Evolutionary conservation across 2,113 vertebrate species (phyloP).

Genomic region (Pteropus alecto): DNA sequence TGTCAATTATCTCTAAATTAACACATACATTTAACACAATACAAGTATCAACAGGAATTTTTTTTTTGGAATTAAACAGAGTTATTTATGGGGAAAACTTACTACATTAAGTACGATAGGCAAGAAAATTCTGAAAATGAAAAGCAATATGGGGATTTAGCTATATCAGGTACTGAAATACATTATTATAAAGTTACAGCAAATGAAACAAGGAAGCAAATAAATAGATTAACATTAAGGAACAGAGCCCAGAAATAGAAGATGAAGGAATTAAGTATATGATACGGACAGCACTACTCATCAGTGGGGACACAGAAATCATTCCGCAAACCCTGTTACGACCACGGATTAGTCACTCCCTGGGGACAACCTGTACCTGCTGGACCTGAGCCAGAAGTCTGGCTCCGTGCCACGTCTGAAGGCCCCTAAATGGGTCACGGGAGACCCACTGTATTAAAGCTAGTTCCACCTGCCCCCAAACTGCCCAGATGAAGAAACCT

Average conservation of each 20-base stretch:
- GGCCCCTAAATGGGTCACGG: neutral
- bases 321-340: neutral
- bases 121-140: neutral
- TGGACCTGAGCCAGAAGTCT: neutral
- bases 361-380: too few species aligned
- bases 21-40: neutral
- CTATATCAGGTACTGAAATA: neutral
- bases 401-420: neutral
- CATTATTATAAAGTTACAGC: neutral
- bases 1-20: neutral
- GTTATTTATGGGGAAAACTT: neutral
- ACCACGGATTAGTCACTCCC: too few species aligned
- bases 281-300: neutral
- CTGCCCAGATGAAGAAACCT: neutral
- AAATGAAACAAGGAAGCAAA: neutral
- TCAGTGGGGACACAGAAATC: neutral
- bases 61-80: conserved; percentile 2
- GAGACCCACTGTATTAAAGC: neutral
- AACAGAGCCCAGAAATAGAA: neutral
- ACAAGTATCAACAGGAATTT: neutral
- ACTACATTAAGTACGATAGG: neutral
- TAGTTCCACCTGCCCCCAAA: neutral
- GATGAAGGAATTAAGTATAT: accelerated
- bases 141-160: neutral
- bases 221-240: neutral